phyloP scores from a whole-genome alignment of 2,113 vertebrate genomes.

The Cromileptes altivelis region DNA sequence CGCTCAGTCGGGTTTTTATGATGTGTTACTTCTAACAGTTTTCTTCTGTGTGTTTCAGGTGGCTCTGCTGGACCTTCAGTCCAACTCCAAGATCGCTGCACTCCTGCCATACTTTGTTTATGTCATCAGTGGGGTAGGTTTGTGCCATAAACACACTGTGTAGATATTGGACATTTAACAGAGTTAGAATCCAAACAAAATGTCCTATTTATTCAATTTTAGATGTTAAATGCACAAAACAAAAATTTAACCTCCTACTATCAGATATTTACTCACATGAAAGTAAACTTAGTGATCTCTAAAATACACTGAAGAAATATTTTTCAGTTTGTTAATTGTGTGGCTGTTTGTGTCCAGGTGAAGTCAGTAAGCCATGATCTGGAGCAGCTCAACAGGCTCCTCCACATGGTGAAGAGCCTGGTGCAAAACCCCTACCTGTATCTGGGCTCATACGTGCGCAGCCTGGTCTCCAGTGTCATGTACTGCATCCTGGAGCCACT shows the following conservation, averaged over 20 bases:
- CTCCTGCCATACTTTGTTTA: slow-evolving; percentile 95
- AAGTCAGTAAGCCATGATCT: slow-evolving; percentile 95
- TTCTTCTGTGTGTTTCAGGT: slow-evolving; percentile 78
- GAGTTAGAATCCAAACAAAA: neutral
- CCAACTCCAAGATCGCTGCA: slow-evolving; percentile 93
- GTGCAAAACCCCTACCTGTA: slow-evolving; percentile 93
- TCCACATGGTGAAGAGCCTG: slow-evolving; percentile 93
- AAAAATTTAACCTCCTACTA: too few relatives aligned
- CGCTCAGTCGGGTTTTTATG: rapidly evolving
- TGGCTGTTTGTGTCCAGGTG: slow-evolving; percentile 80
- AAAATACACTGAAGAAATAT: neutral
- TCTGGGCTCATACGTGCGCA: slow-evolving; percentile 92
- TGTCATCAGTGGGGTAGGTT: slow-evolving; percentile 92
- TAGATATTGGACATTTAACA: too few relatives aligned
- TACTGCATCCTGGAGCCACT: slow-evolving; percentile 95
- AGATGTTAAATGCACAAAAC: neutral
- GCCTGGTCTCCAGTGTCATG: slow-evolving; percentile 93
- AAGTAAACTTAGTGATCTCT: neutral
- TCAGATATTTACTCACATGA: too few relatives aligned
- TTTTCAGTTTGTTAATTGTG: neutral
- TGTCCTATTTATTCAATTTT: neutral
- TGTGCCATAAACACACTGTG: neutral
- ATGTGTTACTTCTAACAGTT: rapidly evolving
- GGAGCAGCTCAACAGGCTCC: slow-evolving; percentile 91
- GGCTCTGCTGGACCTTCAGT: slow-evolving; percentile 93